Percentiles rank a stretch among this genome's conserved stretches.
phyloP scores from a whole-genome alignment of 2,888 invertebrate species.

The Euproctis similis region DNA sequence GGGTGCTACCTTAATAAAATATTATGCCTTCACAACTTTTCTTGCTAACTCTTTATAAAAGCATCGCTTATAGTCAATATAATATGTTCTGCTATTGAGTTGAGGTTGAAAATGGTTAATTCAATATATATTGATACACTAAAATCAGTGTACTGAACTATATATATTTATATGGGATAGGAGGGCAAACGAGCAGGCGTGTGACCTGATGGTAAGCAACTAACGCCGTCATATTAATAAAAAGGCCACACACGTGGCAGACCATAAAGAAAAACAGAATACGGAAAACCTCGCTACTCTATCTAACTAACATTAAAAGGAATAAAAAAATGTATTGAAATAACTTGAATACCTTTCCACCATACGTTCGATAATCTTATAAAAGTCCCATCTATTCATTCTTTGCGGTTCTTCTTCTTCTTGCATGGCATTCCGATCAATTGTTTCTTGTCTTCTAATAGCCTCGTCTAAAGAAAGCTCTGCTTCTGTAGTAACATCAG shows the following conservation, averaged over 20 bases:
- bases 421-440: slow-evolving; percentile 46
- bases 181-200: too few relatives aligned
- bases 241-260: too few relatives aligned
- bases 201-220: too few relatives aligned
- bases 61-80: slow-evolving; percentile 9
- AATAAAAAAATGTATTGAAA: not conserved
- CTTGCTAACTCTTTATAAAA: slow-evolving; percentile 26
- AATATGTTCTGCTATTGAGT: too few relatives aligned
- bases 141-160: too few relatives aligned
- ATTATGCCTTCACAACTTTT: slow-evolving; percentile 29
- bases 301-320: too few relatives aligned
- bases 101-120: too few relatives aligned
- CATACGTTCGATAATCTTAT: slow-evolving; percentile 77
- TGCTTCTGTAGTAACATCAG: slow-evolving; percentile 28
- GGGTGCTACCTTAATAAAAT: slow-evolving; percentile 30
- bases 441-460: slow-evolving; percentile 66
- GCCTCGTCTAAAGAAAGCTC: slow-evolving; percentile 60
- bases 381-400: slow-evolving; percentile 79
- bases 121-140: too few relatives aligned
- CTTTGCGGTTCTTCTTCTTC: slow-evolving; percentile 51
- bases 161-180: too few relatives aligned
- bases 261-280: too few relatives aligned
- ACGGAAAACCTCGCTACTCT: too few relatives aligned
- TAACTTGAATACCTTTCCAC: slow-evolving; percentile 69
- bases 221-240: slow-evolving; percentile 19